Conservation (phyloP, 2,888 invertebrate genomes). For the Hydrotaea cyrtoneurina region DNA sequence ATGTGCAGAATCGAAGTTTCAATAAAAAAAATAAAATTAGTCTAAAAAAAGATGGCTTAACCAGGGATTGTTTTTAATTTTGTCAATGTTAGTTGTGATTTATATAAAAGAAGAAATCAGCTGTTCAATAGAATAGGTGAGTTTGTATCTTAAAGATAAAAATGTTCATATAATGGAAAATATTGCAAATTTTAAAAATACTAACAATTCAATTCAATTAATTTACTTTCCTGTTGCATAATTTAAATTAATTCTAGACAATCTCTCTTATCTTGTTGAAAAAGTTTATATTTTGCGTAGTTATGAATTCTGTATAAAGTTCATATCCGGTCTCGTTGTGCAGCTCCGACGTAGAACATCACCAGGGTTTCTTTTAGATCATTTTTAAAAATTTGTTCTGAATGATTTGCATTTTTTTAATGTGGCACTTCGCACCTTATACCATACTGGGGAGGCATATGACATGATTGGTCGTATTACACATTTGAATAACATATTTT, state of each 20-base stretch:
- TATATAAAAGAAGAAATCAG: no score
- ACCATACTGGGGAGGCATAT: constrained; percentile 10
- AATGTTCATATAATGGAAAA: no score
- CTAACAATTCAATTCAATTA: no score
- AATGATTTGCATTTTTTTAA: constrained; percentile 30
- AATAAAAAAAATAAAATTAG: no score
- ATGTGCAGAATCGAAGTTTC: no score
- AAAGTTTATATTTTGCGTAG: constrained; percentile 14
- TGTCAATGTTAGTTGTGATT: no score
- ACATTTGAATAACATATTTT: background rate
- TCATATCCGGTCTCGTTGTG: constrained; percentile 5
- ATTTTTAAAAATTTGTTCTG: constrained; percentile 50
- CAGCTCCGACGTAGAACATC: constrained; percentile 15
- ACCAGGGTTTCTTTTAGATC: constrained; percentile 15
- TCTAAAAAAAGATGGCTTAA: no score
- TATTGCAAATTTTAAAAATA: no score
- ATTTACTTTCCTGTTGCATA: constrained; percentile 23
- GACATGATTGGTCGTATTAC: constrained; percentile 12
- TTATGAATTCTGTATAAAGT: background rate
- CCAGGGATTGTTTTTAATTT: no score
- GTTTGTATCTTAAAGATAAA: no score
- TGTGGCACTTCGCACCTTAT: constrained; percentile 17
- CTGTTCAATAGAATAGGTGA: no score
- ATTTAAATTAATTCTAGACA: no score
- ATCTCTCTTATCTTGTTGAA: constrained; percentile 22